Conservation (phyloP, 2,113 vertebrate genomes). For the Sceloporus tristichus region DNA sequence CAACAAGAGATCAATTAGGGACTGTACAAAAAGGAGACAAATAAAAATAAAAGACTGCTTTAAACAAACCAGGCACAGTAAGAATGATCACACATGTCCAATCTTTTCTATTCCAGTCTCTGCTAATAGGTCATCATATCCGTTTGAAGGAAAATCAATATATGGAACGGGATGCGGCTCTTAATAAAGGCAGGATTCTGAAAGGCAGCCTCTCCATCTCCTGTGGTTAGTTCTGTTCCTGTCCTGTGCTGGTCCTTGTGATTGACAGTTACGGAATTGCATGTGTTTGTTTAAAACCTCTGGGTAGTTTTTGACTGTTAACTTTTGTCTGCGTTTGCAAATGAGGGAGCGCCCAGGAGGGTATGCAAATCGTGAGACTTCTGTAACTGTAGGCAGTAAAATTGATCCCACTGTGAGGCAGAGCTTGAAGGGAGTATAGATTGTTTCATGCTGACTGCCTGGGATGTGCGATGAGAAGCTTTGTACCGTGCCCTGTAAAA, state of each 20-base stretch:
- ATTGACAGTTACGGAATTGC: slow-evolving; percentile 46
- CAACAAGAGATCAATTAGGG: background rate
- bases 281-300: slow-evolving; percentile 46
- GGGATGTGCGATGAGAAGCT: background rate
- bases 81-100: background rate
- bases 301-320: slow-evolving; percentile 43
- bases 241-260: slow-evolving; percentile 47
- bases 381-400: background rate
- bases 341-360: background rate
- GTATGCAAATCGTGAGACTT: background rate
- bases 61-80: background rate
- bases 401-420: background rate
- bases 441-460: background rate
- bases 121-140: slow-evolving; percentile 43
- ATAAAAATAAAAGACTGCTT: background rate
- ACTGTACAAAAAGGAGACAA: background rate
- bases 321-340: slow-evolving; percentile 51
- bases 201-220: slow-evolving; percentile 42
- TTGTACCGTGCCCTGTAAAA: background rate
- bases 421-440: fast-evolving
- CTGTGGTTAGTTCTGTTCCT: slow-evolving; percentile 60
- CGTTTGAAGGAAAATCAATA: slow-evolving; percentile 49
- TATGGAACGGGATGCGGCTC: slow-evolving; percentile 4
- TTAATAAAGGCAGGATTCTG: slow-evolving; percentile 43
- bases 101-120: slow-evolving; percentile 27